Percentiles rank a stretch among this genome's conserved stretches.
Conservation (phyloP, 1,140 invertebrate genomes). For the Nasonia longicornis region DNA sequence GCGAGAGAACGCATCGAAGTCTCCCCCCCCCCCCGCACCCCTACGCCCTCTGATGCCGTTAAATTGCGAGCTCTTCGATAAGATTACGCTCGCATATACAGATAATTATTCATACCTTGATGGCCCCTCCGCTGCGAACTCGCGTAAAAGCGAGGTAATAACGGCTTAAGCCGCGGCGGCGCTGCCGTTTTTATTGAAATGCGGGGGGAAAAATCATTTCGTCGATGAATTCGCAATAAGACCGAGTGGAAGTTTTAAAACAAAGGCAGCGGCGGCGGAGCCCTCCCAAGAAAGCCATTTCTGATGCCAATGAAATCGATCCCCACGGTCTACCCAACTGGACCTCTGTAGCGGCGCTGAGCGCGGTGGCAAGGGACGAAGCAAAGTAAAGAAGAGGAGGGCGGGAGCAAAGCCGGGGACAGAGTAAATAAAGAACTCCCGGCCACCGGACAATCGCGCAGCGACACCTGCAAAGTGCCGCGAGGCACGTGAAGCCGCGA, state of each 20-base stretch:
- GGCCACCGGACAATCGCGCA: background rate
- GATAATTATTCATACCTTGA: too few relatives aligned
- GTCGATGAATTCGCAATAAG: too few relatives aligned
- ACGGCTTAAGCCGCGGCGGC: too few relatives aligned
- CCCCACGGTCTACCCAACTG: background rate
- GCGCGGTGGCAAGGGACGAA: background rate
- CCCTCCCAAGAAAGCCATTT: background rate
- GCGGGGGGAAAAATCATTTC: too few relatives aligned
- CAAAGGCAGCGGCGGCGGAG: background rate
- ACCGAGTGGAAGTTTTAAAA: too few relatives aligned
- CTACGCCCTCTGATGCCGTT: background rate
- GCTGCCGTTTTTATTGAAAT: too few relatives aligned
- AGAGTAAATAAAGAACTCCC: conserved; percentile 7
- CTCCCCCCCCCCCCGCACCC: too few relatives aligned
- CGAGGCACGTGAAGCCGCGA: conserved; percentile 23
- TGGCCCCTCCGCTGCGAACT: background rate
- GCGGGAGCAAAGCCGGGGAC: background rate
- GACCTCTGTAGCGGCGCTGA: background rate
- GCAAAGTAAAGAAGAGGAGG: background rate
- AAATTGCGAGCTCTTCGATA: background rate
- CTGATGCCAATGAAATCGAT: background rate
- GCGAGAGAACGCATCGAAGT: background rate
- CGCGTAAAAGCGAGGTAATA: too few relatives aligned
- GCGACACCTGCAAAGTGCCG: conserved; percentile 39
- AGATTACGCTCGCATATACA: too few relatives aligned